Conservation (phyloP, 2,888 invertebrate genomes). For the Hydriomena furcata region DNA sequence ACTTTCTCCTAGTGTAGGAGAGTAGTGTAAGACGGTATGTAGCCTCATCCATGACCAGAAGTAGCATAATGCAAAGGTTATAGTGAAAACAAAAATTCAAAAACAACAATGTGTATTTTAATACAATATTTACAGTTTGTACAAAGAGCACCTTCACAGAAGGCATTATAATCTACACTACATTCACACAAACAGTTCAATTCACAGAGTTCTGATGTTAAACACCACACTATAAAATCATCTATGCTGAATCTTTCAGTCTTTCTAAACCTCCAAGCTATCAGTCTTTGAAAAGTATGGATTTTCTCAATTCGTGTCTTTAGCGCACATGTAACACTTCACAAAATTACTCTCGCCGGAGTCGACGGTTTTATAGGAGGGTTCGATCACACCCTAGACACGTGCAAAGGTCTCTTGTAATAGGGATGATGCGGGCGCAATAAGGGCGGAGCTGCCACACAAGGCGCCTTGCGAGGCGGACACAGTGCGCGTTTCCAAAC, state of each 20-base stretch:
- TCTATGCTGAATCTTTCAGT: not conserved
- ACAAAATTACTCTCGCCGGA: too few relatives aligned
- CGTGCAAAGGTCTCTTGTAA: conserved; percentile 72
- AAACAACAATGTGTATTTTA: conserved; percentile 72
- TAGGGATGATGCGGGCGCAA: conserved; percentile 64
- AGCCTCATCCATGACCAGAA: too few relatives aligned
- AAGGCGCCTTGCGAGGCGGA: conserved; percentile 70
- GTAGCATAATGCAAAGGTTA: not conserved
- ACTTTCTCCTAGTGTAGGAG: too few relatives aligned
- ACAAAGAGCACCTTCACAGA: conserved; percentile 78
- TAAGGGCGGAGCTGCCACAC: conserved; percentile 64
- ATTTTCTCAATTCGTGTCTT: too few relatives aligned
- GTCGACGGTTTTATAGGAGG: too few relatives aligned
- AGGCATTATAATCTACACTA: conserved; percentile 61
- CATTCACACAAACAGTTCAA: conserved; percentile 29
- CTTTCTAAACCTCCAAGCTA: not conserved
- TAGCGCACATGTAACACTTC: too few relatives aligned
- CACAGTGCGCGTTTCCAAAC: conserved; percentile 84
- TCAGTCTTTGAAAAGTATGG: too few relatives aligned
- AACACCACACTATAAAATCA: conserved; percentile 26
- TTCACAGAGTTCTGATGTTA: conserved; percentile 32
- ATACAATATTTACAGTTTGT: conserved; percentile 71
- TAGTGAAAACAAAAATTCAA: conserved; percentile 44
- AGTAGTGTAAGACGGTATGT: too few relatives aligned
- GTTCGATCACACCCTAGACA: conserved; percentile 68